phyloP scores from a whole-genome alignment of 2,888 invertebrate species.

The Cephalotes varians region DNA sequence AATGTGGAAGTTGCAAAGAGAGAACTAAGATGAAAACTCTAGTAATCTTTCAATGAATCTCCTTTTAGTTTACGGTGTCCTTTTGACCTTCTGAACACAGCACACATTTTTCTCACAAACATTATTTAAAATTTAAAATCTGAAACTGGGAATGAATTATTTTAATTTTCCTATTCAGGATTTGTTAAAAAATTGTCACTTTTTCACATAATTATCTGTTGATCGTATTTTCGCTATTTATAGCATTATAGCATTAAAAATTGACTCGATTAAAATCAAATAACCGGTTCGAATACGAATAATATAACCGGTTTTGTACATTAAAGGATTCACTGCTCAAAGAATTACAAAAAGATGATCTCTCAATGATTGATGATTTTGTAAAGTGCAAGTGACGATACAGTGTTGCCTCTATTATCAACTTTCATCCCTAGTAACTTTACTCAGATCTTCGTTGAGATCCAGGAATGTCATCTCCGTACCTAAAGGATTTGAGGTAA shows the following conservation, averaged over 20 bases:
- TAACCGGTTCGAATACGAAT: neutral
- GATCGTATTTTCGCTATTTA: neutral
- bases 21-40: neutral
- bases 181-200: neutral
- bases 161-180: neutral
- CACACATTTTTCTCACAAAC: neutral
- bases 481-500: neutral
- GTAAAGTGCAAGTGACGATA: neutral
- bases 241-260: neutral
- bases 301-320: neutral
- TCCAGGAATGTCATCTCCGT: slow-evolving; percentile 3
- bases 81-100: neutral
- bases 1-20: neutral
- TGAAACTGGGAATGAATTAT: neutral
- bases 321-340: neutral
- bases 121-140: neutral
- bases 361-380: neutral
- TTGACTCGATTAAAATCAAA: neutral
- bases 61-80: neutral
- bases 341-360: neutral
- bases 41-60: neutral
- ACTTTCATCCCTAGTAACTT: neutral
- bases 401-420: neutral
- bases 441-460: neutral
- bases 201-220: neutral